Evolutionary conservation across 2,888 invertebrate species (phyloP), one percentile per base, ranked within the genome.

Genomic region (Heliconius ethilla): DNA sequence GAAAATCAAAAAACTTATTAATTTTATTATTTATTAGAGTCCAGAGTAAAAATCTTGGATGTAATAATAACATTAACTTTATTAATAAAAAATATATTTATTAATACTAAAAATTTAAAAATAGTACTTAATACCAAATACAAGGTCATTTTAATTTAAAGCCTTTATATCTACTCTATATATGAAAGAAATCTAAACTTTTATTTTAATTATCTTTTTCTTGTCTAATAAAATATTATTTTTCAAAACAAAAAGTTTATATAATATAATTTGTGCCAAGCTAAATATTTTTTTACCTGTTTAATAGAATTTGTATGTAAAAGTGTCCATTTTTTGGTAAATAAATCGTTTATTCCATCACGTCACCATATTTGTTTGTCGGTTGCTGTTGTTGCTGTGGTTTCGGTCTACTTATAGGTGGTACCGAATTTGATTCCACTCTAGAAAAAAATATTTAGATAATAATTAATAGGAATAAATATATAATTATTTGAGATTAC

Each of bases 331-430:
- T 1, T 25, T 29, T 59, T n/a, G 10, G 22, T 59, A 40, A 15
- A 18, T 51, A 10, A 15, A 18, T 15, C 2, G 11, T 40, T 67
- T 82, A 94, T 27, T 94, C 93, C 85, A 93, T 85, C 65, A 74
- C 80, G 84, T 94, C 92, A 10, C 91, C 92, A 82, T 94, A 93
- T 82, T 90, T 87, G 89, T 92, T 93, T 78, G 91, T 91, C 80
- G 85, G 63, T 18, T 86, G 77, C 7, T 86, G 79, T 4, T 84
- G 75, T 51, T 59, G 59, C 10, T 59, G 59, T 59, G 84, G 78
- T 37, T 82, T 84, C 13, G 80, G 59, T 66, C 82, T 81, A 10
- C 81, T 82, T 27, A 85, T 81, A 11, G 84, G 78, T 22, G 89
- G 86, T 78, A 84, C 75, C 40, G 69, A 70, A 82, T 75, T 83